A percentile compares a stretch with the other conserved stretches of the same genome.
These are phyloP conservation scores for Dicrurus megarhynchus DNA, from an alignment of 2,113 vertebrate species.

Conservation along the genomic window DNA sequence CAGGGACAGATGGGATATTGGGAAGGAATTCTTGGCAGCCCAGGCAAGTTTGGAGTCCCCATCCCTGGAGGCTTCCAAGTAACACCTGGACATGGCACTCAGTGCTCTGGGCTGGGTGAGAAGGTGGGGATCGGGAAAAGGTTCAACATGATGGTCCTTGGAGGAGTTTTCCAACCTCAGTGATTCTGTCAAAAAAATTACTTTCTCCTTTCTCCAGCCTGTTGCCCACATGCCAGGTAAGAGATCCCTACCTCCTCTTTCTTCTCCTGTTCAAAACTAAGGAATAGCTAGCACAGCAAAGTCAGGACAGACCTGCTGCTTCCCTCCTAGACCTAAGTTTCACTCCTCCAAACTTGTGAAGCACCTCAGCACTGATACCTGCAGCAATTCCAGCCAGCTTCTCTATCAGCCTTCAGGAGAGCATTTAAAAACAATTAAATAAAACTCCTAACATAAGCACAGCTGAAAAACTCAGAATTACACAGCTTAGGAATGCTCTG, in stretches of 20 bases:
- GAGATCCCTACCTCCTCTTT: not conserved
- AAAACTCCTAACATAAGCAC: not conserved
- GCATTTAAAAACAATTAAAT: not conserved
- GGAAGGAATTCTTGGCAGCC: not conserved
- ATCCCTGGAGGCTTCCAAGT: not conserved
- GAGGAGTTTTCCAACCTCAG: not conserved
- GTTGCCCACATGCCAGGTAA: not conserved
- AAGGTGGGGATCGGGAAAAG: not conserved
- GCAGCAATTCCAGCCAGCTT: not conserved
- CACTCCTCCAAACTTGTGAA: not conserved
- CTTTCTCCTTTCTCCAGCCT: not conserved
- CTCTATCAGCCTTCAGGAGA: not conserved
- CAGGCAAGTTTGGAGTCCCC: not conserved
- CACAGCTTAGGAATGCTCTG: not conserved
- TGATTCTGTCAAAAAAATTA: not conserved
- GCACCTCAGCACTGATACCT: not conserved
- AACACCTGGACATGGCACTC: fast-evolving
- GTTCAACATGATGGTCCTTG: too few relatives aligned
- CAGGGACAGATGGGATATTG: not conserved
- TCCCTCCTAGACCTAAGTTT: not conserved
- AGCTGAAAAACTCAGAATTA: not conserved
- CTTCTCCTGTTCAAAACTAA: not conserved
- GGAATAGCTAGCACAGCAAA: not conserved
- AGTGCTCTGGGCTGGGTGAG: not conserved
- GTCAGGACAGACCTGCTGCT: not conserved